Conservation (phyloP, 2,113 vertebrate species). For the Buteo buteo region DNA sequence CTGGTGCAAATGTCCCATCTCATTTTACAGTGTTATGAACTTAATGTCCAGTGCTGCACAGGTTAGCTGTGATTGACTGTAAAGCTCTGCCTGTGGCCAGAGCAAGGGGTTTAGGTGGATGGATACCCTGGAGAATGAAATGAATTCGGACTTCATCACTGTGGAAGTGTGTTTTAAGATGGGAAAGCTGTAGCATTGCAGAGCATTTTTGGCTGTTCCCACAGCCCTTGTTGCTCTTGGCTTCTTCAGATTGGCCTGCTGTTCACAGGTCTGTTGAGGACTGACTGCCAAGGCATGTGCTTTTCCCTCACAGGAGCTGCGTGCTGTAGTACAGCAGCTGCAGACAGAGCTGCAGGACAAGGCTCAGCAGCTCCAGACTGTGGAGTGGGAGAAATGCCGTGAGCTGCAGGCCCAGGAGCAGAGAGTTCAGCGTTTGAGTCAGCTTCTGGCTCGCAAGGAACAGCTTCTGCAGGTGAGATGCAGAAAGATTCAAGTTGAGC, state of each 20-base stretch:
- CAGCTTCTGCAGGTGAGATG: conserved; percentile 70
- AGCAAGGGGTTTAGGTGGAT: not conserved
- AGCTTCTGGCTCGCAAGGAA: conserved; percentile 79
- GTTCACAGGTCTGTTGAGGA: not conserved
- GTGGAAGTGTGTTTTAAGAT: not conserved
- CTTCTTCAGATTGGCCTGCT: not conserved
- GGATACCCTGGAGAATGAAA: not conserved
- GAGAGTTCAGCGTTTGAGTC: conserved; percentile 74
- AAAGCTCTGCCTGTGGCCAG: not conserved
- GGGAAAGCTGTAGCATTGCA: not conserved
- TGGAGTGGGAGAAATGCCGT: conserved; percentile 68
- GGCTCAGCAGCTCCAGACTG: conserved; percentile 72
- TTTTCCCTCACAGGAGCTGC: conserved; percentile 80
- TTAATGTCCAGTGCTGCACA: not conserved
- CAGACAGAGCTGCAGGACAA: conserved; percentile 77
- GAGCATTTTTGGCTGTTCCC: not conserved
- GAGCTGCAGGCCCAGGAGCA: conserved; percentile 75
- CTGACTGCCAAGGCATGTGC: not conserved
- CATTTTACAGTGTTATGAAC: not conserved
- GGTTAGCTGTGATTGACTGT: not conserved
- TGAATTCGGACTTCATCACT: not conserved
- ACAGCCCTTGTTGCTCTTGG: not conserved
- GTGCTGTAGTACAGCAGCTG: conserved; percentile 75
- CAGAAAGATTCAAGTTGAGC: not conserved
- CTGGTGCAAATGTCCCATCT: not conserved